Evolutionary conservation across 2,797 vertebrate genomes (phyloP).

Genomic region (Rhynchotus rufescens): DNA sequence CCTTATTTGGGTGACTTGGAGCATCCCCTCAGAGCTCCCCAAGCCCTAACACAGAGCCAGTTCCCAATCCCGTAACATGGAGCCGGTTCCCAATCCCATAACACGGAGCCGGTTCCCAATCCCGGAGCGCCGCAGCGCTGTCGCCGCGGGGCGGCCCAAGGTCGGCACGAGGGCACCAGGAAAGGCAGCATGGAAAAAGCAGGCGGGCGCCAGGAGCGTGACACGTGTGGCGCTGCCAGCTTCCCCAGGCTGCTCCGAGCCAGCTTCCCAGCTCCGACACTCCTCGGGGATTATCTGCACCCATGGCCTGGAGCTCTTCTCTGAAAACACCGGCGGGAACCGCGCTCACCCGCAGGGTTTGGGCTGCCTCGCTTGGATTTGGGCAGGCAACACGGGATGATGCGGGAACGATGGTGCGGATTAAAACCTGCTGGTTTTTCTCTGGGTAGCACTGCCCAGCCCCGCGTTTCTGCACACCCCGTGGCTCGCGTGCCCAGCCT

Average conservation of each 20-base stretch:
- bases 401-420: neutral
- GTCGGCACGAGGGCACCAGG: slow-evolving; percentile 34
- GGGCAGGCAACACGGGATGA: neutral
- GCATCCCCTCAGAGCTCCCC: too few relatives aligned
- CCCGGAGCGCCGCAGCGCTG: too few relatives aligned
- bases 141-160: neutral
- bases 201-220: slow-evolving; percentile 51
- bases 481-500: neutral
- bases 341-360: neutral
- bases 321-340: neutral
- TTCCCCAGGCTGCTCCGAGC: slow-evolving; percentile 38
- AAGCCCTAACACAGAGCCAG: too few relatives aligned
- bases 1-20: slow-evolving; percentile 29
- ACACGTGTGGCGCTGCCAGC: slow-evolving; percentile 57
- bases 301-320: neutral
- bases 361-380: neutral
- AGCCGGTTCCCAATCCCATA: too few relatives aligned
- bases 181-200: slow-evolving; percentile 63
- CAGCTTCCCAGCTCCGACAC: slow-evolving; percentile 28
- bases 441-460: neutral
- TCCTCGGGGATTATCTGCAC: neutral
- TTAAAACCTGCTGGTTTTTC: neutral
- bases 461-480: neutral
- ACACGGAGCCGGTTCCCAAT: too few relatives aligned
- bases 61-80: too few relatives aligned